phyloP scores from a whole-genome alignment of 2,113 vertebrate species.

The Nannobrachium achirus region DNA sequence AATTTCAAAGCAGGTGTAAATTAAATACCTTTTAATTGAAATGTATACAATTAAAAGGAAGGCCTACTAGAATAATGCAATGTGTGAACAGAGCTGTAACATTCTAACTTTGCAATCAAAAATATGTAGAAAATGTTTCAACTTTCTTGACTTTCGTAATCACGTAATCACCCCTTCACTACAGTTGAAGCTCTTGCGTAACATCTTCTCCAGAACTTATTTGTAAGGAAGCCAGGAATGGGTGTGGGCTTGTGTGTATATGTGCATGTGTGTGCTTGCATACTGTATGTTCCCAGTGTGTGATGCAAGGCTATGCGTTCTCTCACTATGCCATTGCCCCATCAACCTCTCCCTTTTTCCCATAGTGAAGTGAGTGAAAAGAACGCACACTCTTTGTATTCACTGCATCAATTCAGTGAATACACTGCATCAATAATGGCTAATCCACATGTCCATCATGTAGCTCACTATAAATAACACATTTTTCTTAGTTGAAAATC shows the following conservation, averaged over 20 bases:
- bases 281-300: conserved; percentile 7
- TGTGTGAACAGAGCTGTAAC: too few relatives aligned
- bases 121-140: too few relatives aligned
- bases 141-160: too few relatives aligned
- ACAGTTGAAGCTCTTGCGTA: conserved; percentile 59
- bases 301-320: conserved; percentile 5
- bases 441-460: too few relatives aligned
- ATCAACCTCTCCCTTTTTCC: not conserved
- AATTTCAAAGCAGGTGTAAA: too few relatives aligned
- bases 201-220: conserved; percentile 54
- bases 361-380: not conserved
- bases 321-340: not conserved
- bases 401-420: not conserved
- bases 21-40: too few relatives aligned
- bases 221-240: conserved; percentile 11
- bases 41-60: too few relatives aligned
- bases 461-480: too few relatives aligned
- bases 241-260: conserved; percentile 1
- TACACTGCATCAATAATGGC: not conserved
- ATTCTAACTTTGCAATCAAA: too few relatives aligned
- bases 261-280: not conserved
- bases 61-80: too few relatives aligned
- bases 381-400: not conserved
- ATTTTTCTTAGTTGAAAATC: too few relatives aligned
- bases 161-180: conserved; percentile 35